A percentile compares a stretch with the other conserved stretches of the same genome.
Evolutionary conservation across 2,797 vertebrate species (phyloP).

Genomic region (Enteromius treurensis): DNA sequence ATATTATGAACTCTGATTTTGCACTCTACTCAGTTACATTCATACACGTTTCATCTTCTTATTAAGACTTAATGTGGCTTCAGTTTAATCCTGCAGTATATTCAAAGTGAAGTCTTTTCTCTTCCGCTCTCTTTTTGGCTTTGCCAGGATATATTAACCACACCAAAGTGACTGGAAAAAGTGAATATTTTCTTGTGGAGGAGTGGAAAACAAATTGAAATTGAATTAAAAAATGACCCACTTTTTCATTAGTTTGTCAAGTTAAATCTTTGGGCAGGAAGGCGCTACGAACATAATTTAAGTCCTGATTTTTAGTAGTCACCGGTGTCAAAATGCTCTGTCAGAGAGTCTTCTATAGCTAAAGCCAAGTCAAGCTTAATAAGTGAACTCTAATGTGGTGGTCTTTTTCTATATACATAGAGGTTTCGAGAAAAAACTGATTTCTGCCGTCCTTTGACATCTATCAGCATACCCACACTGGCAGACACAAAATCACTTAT

Average conservation of each 20-base stretch:
- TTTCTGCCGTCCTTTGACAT: constrained; percentile 62
- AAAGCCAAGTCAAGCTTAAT: constrained; percentile 31
- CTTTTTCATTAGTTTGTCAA: constrained; percentile 55
- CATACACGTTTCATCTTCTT: not conserved
- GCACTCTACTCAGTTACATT: not conserved
- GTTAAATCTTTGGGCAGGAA: constrained; percentile 42
- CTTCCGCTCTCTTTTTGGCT: constrained; percentile 33
- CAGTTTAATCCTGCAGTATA: constrained; percentile 22
- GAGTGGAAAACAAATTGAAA: constrained; percentile 62
- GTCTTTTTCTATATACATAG: constrained; percentile 64
- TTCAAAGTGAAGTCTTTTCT: constrained; percentile 48
- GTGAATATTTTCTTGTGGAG: constrained; percentile 53
- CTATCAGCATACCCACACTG: constrained; percentile 76
- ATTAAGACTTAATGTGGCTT: not conserved
- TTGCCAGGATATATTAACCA: constrained; percentile 59
- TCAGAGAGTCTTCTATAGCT: constrained; percentile 15
- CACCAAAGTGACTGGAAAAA: constrained; percentile 64
- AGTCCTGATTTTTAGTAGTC: constrained; percentile 22
- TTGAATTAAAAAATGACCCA: constrained; percentile 61
- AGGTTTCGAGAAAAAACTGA: no score
- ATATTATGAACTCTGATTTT: constrained; percentile 43
- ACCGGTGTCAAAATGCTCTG: not conserved
- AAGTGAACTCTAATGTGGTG: constrained; percentile 60
- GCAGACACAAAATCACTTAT: constrained; percentile 70
- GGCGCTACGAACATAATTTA: constrained; percentile 36